These are phyloP conservation scores for Acronicta aceris DNA, from an alignment of 2,888 invertebrate species.

Conservation along the genomic window DNA sequence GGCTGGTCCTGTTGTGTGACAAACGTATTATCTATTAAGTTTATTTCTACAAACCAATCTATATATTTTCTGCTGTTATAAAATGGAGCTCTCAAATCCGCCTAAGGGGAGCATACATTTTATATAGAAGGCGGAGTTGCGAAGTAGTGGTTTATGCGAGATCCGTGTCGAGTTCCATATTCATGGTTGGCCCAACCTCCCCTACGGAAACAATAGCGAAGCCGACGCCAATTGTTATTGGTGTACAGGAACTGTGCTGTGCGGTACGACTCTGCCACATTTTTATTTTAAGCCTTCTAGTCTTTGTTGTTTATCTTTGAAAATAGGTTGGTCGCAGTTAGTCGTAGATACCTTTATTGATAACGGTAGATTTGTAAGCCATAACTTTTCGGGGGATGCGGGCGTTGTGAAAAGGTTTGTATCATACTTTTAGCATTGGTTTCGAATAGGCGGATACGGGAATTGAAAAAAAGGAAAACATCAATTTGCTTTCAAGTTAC, in stretches of 20 bases:
- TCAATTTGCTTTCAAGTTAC: no score
- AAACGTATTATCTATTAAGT: no score
- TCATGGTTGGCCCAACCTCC: conserved; percentile 44
- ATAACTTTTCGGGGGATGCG: neutral
- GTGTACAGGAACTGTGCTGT: conserved; percentile 31
- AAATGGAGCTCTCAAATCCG: conserved; percentile 29
- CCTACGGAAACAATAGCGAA: conserved; percentile 55
- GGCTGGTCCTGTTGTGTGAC: no score
- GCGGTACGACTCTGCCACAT: conserved; percentile 31
- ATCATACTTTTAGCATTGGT: neutral
- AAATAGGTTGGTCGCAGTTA: conserved; percentile 11
- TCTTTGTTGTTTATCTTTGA: conserved; percentile 23
- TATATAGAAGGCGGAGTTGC: conserved; percentile 44
- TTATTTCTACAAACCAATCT: conserved; percentile 5
- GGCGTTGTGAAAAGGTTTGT: neutral
- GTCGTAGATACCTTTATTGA: conserved; percentile 1
- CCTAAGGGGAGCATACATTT: conserved; percentile 46
- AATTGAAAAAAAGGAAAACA: no score
- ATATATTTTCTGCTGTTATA: conserved; percentile 25
- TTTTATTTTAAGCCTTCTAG: conserved; percentile 36
- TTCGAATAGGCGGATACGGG: no score
- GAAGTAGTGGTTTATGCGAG: conserved; percentile 52
- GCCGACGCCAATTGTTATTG: conserved; percentile 56
- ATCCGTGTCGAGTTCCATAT: conserved; percentile 50
- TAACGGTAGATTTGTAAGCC: neutral